phyloP scores from a whole-genome alignment of 2,888 invertebrate genomes.

The Eupeodes luniger region DNA sequence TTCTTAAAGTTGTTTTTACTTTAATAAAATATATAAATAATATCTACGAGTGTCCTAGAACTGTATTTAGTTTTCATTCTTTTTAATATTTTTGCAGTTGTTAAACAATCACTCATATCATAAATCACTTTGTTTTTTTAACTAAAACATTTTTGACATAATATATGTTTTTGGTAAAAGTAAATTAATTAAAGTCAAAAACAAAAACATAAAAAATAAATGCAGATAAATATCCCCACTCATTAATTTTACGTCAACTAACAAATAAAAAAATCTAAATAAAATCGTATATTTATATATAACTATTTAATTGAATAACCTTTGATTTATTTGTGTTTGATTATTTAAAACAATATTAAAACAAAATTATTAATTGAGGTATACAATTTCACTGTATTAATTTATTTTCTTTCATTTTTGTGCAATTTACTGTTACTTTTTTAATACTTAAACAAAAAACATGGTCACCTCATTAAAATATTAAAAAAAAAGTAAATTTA shows the following conservation, averaged over 20 bases:
- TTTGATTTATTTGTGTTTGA: too few species aligned
- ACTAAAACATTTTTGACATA: background rate
- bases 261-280: too few species aligned
- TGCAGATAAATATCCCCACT: background rate
- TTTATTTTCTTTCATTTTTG: background rate
- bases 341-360: too few species aligned
- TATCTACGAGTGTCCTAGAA: too few species aligned
- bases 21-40: too few species aligned
- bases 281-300: too few species aligned
- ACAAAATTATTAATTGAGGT: too few species aligned
- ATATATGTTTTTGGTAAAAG: background rate
- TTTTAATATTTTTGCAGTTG: background rate
- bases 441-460: background rate
- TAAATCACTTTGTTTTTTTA: background rate
- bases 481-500: background rate
- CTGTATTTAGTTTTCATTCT: background rate
- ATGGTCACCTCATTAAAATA: conserved; percentile 40
- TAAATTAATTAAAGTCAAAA: conserved; percentile 10
- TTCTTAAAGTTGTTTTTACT: too few species aligned
- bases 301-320: too few species aligned
- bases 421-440: background rate
- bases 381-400: too few species aligned
- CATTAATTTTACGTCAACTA: too few species aligned
- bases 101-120: background rate
- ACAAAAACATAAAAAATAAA: background rate